Evolutionary conservation across 1,140 invertebrate genomes (phyloP).

Genomic region (Ooceraea biroi): DNA sequence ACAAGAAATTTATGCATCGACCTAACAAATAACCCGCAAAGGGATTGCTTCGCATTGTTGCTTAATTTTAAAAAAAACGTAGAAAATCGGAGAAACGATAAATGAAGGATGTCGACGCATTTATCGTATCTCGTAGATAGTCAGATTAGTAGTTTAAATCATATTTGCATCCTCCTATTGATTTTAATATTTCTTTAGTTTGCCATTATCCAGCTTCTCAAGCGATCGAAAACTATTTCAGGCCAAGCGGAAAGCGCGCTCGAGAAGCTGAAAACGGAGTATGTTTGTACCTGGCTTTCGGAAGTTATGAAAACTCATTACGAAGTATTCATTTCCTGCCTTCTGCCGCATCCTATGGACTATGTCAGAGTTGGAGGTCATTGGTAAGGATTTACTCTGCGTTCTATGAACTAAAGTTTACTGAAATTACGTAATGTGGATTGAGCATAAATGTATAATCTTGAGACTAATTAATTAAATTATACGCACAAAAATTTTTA

Average conservation of each 20-base stretch:
- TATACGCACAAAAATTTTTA: neutral
- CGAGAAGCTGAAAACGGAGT: conserved; percentile 97
- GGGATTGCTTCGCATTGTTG: neutral
- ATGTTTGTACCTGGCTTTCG: conserved; percentile 97
- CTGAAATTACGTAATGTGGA: conserved; percentile 10
- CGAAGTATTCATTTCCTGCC: conserved; percentile 94
- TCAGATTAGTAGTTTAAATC: conserved; percentile 9
- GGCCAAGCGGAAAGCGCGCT: conserved; percentile 94
- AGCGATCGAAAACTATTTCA: conserved; percentile 75
- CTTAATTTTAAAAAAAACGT: neutral
- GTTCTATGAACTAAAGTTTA: neutral
- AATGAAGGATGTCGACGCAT: conserved; percentile 36
- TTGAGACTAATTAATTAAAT: neutral
- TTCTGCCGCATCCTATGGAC: conserved; percentile 95
- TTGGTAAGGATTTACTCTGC: conserved; percentile 88
- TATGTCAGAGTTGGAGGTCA: conserved; percentile 97
- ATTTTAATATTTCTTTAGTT: conserved; percentile 32
- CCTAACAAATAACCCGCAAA: conserved; percentile 19
- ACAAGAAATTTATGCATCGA: too few relatives aligned
- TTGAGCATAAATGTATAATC: too few relatives aligned
- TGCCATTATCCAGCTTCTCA: neutral
- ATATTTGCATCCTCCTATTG: neutral
- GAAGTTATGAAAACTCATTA: conserved; percentile 94
- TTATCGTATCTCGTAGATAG: conserved; percentile 19
- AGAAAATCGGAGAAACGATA: conserved; percentile 33